phyloP scores from a whole-genome alignment of 2,888 invertebrate species.

The Hypsopygia costalis region DNA sequence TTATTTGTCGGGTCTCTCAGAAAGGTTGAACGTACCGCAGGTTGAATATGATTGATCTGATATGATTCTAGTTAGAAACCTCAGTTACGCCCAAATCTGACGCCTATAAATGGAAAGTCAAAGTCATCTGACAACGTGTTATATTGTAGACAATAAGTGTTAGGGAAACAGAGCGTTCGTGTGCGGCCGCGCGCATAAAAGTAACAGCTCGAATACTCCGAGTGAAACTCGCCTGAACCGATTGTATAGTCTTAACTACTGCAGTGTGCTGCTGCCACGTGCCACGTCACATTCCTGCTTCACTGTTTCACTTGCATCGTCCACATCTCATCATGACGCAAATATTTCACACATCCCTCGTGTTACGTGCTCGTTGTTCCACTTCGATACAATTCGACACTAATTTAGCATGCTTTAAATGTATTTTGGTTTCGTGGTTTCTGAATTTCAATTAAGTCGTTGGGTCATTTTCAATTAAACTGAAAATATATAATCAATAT shows the following conservation, averaged over 20 bases:
- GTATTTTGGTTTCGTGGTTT: too few species aligned
- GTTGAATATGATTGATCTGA: too few species aligned
- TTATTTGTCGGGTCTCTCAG: too few species aligned
- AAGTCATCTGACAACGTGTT: conserved; percentile 52
- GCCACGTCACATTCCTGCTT: conserved; percentile 61
- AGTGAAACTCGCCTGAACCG: conserved; percentile 77
- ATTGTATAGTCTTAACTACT: conserved; percentile 48
- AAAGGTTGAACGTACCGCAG: too few species aligned
- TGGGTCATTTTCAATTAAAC: too few species aligned
- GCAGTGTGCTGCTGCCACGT: conserved; percentile 23
- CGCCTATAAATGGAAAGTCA: conserved; percentile 61
- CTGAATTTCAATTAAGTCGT: too few species aligned
- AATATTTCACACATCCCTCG: conserved; percentile 6
- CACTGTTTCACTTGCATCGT: conserved; percentile 38
- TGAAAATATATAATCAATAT: too few species aligned
- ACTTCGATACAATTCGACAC: neutral
- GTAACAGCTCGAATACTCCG: conserved; percentile 77
- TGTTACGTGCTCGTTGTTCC: neutral
- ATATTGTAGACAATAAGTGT: conserved; percentile 64
- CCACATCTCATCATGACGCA: conserved; percentile 5
- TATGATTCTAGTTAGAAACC: too few species aligned
- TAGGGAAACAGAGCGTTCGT: conserved; percentile 78
- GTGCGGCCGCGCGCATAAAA: conserved; percentile 78
- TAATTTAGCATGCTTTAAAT: neutral
- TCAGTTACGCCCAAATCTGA: too few species aligned